Evolutionary conservation across 2,113 vertebrate species (phyloP).

Genomic region (Actenoides hombroni): DNA sequence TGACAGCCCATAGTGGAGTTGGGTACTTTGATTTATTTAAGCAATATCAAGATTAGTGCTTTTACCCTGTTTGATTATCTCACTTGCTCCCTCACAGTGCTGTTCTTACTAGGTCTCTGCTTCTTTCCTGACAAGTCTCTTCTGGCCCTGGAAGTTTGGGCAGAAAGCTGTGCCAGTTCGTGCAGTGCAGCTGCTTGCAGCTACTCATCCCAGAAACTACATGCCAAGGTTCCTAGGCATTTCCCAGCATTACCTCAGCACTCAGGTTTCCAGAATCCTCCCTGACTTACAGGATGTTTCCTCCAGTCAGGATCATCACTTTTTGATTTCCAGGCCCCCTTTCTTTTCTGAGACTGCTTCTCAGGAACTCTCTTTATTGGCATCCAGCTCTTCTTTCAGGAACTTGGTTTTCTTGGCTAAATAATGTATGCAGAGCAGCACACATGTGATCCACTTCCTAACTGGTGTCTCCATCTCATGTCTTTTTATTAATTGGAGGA

Average conservation of each 20-base stretch:
- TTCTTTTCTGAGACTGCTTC: background rate
- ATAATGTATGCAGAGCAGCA: background rate
- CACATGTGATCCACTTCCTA: fast-evolving
- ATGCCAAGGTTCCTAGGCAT: background rate
- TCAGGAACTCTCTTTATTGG: background rate
- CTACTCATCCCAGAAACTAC: fast-evolving
- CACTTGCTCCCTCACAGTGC: background rate
- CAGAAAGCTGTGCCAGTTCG: background rate
- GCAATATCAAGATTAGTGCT: background rate
- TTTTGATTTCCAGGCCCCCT: background rate
- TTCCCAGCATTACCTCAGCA: background rate
- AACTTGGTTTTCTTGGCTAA: background rate
- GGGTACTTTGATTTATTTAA: background rate
- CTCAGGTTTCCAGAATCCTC: background rate
- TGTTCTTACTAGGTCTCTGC: background rate
- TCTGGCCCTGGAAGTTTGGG: background rate
- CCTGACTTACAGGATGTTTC: background rate
- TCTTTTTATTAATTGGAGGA: background rate
- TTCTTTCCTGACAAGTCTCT: background rate
- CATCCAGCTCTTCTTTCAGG: background rate
- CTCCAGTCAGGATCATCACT: background rate
- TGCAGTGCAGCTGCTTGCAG: background rate
- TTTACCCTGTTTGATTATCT: background rate
- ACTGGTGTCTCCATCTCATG: background rate
- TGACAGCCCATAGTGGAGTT: background rate